These are phyloP conservation scores for Plodia interpunctella DNA, from an alignment of 1,140 invertebrate genomes.

Conservation along the genomic window DNA sequence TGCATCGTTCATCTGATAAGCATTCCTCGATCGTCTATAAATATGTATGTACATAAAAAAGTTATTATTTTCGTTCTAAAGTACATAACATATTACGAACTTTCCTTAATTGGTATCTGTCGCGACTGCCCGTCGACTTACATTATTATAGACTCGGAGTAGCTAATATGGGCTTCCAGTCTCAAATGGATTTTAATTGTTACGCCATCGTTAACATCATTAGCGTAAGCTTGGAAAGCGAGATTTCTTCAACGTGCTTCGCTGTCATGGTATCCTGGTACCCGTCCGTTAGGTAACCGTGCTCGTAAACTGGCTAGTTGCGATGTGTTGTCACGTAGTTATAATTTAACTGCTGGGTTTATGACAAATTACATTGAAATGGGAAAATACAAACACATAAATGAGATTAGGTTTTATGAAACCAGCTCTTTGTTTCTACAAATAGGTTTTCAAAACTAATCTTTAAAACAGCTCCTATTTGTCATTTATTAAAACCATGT, in stretches of 20 bases:
- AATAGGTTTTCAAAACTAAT: not conserved
- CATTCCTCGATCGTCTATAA: too few relatives aligned
- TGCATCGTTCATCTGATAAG: too few relatives aligned
- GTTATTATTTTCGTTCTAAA: too few relatives aligned
- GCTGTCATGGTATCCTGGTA: not conserved
- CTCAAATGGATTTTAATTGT: not conserved
- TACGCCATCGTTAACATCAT: not conserved
- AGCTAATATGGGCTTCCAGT: not conserved
- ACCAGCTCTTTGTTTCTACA: not conserved
- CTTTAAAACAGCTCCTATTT: too few relatives aligned
- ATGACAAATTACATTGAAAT: conserved; percentile 2
- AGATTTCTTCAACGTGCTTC: not conserved
- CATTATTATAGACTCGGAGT: not conserved
- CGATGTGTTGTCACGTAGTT: conserved; percentile 3
- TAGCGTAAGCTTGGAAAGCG: not conserved
- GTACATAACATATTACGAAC: too few relatives aligned
- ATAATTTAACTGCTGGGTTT: not conserved
- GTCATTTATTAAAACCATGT: too few relatives aligned
- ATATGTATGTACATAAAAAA: too few relatives aligned
- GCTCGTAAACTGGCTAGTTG: not conserved
- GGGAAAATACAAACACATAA: not conserved
- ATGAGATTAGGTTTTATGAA: not conserved
- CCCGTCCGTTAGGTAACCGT: not conserved
- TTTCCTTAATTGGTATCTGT: too few relatives aligned
- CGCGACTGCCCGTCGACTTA: too few relatives aligned